These are phyloP conservation scores for Autographa gamma DNA, from an alignment of 2,888 invertebrate genomes.

Conservation along the genomic window DNA sequence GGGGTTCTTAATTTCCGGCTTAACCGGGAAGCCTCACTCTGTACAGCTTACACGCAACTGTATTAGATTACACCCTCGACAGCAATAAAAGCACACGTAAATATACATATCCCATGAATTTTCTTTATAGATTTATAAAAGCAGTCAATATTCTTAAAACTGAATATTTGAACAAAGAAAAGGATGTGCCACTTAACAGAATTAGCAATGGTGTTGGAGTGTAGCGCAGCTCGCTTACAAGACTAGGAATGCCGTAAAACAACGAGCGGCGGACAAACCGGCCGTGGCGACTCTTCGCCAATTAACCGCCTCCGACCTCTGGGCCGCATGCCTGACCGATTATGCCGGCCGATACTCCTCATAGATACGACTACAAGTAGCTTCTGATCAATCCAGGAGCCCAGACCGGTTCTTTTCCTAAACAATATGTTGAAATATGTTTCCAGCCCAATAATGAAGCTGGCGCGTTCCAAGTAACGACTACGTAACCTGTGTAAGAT, in stretches of 20 bases:
- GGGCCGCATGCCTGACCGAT: constrained; percentile 72
- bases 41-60: constrained; percentile 53
- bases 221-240: constrained; percentile 62
- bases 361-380: constrained; percentile 64
- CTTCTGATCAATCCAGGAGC: constrained; percentile 55
- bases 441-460: constrained; percentile 28
- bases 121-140: neutral
- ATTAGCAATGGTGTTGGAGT: constrained; percentile 59
- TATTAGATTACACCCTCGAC: constrained; percentile 59
- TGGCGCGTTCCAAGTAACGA: constrained; percentile 11
- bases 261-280: constrained; percentile 81
- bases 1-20: constrained; percentile 83
- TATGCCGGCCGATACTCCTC: constrained; percentile 73
- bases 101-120: neutral
- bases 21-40: constrained; percentile 73
- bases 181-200: constrained; percentile 62
- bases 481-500: constrained; percentile 34
- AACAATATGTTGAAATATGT: constrained; percentile 40
- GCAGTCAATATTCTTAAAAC: constrained; percentile 29
- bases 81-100: constrained; percentile 22
- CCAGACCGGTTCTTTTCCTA: constrained; percentile 45
- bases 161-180: constrained; percentile 45
- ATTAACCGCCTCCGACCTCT: constrained; percentile 86
- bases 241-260: constrained; percentile 82
- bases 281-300: constrained; percentile 81